Percentiles rank a stretch among this genome's conserved stretches.
These are phyloP conservation scores for Microchrysa polita DNA, from an alignment of 2,888 invertebrate species.

Conservation along the genomic window DNA sequence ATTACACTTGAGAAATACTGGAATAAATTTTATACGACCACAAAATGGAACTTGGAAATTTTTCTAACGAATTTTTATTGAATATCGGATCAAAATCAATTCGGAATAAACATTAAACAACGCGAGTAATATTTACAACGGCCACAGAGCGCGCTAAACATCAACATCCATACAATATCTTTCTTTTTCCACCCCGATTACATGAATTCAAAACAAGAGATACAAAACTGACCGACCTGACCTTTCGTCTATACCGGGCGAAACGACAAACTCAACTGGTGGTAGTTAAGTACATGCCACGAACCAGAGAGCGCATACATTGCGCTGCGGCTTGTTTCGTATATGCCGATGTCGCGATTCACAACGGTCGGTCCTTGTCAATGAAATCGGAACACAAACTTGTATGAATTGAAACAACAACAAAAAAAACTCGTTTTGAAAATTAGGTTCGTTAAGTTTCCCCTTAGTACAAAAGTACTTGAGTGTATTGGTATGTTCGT, in stretches of 20 bases:
- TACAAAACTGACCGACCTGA: slow-evolving; percentile 9
- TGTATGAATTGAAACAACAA: slow-evolving; percentile 1
- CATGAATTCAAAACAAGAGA: background rate
- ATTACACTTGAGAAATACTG: background rate
- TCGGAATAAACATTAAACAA: slow-evolving; percentile 18
- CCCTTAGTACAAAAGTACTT: too few relatives aligned
- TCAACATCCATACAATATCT: background rate
- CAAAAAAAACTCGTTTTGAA: slow-evolving; percentile 31
- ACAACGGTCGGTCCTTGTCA: background rate
- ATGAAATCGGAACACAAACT: slow-evolving; percentile 1
- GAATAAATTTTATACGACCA: background rate
- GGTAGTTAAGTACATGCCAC: too few relatives aligned
- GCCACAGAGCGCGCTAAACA: background rate
- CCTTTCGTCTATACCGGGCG: slow-evolving; percentile 27
- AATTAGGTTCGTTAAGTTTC: slow-evolving; percentile 24
- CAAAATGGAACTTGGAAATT: slow-evolving; percentile 2
- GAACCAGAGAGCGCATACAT: background rate
- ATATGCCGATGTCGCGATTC: too few relatives aligned
- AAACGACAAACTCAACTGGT: slow-evolving; percentile 49
- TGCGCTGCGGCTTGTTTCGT: too few relatives aligned
- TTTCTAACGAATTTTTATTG: too few relatives aligned
- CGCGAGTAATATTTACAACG: slow-evolving; percentile 12
- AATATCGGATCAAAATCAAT: too few relatives aligned
- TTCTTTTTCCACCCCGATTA: too few relatives aligned
- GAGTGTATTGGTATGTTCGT: too few relatives aligned